Evolutionary conservation across 1,140 invertebrate genomes (phyloP).

Genomic region (Bombus confusus): DNA sequence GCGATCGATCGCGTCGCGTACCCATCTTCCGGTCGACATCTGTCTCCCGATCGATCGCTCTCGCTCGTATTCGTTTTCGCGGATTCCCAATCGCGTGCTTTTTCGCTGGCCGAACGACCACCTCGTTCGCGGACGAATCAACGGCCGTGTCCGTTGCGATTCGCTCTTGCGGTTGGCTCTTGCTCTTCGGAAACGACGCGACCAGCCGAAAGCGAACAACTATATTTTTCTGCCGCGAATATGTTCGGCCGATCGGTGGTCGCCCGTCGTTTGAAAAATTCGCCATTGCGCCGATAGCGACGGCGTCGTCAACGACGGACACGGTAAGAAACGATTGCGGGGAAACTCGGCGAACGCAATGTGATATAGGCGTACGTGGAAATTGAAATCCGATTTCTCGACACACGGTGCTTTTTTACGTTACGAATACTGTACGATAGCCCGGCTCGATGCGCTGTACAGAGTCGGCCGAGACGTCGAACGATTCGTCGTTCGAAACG

Average conservation of each 20-base stretch:
- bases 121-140: too few species aligned
- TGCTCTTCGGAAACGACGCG: neutral
- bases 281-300: neutral
- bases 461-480: constrained; percentile 66
- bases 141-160: too few species aligned
- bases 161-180: too few species aligned
- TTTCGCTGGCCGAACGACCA: too few species aligned
- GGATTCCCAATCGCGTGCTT: too few species aligned
- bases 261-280: neutral
- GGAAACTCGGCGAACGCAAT: constrained; percentile 58
- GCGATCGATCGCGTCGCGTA: neutral
- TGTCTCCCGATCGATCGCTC: neutral
- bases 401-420: constrained; percentile 78
- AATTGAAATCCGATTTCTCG: constrained; percentile 72
- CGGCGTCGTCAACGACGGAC: too few species aligned
- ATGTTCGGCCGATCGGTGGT: neutral
- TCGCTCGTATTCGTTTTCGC: neutral
- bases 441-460: constrained; percentile 69
- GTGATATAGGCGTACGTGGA: constrained; percentile 72
- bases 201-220: neutral
- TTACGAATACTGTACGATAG: constrained; percentile 77
- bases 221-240: constrained; percentile 42
- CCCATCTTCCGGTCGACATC: neutral
- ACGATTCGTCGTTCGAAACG: constrained; percentile 30
- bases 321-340: neutral